A percentile compares a stretch with the other conserved stretches of the same genome.
Conservation (phyloP, 2,888 invertebrate species). For the Drosophila nr. perissopoda region DNA sequence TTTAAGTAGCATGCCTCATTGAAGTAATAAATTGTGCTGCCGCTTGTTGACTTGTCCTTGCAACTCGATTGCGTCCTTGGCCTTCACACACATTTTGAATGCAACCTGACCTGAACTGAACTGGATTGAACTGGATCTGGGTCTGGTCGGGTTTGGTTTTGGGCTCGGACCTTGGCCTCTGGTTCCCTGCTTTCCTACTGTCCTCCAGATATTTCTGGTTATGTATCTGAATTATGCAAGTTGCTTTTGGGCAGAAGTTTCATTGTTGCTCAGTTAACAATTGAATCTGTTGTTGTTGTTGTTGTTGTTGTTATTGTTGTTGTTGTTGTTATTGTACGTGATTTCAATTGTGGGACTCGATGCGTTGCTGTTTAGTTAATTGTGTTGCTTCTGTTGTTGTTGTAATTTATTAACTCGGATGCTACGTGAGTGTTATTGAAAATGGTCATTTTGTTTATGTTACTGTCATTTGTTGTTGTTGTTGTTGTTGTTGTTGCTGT, state of each 20-base stretch:
- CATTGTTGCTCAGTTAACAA: slow-evolving; percentile 61
- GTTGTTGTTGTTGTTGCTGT: slow-evolving; percentile 11
- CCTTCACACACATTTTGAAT: slow-evolving; percentile 67
- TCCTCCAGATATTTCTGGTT: slow-evolving; percentile 15
- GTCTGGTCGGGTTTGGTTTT: neutral
- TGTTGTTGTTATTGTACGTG: slow-evolving; percentile 43
- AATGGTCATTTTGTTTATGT: slow-evolving; percentile 69
- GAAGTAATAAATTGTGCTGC: neutral
- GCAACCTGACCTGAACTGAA: slow-evolving; percentile 23
- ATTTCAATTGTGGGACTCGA: slow-evolving; percentile 50
- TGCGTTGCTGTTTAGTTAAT: slow-evolving; percentile 16
- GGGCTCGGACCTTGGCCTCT: slow-evolving; percentile 18
- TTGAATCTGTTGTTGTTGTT: slow-evolving; percentile 17
- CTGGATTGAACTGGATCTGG: neutral
- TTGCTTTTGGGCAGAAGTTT: slow-evolving; percentile 33
- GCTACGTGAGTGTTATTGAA: slow-evolving; percentile 78
- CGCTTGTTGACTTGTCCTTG: slow-evolving; percentile 17
- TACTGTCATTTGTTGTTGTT: slow-evolving; percentile 39
- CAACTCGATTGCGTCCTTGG: slow-evolving; percentile 59
- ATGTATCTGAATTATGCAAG: slow-evolving; percentile 35
- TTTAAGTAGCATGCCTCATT: neutral
- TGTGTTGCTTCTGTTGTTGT: slow-evolving; percentile 31
- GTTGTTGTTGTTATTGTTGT: slow-evolving; percentile 23
- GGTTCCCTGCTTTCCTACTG: slow-evolving; percentile 30
- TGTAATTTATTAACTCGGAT: slow-evolving; percentile 75